Evolutionary conservation across 2,797 vertebrate genomes (phyloP), one percentile per base, ranked within the genome.

Genomic region (Lepilemur ruficaudatus): DNA sequence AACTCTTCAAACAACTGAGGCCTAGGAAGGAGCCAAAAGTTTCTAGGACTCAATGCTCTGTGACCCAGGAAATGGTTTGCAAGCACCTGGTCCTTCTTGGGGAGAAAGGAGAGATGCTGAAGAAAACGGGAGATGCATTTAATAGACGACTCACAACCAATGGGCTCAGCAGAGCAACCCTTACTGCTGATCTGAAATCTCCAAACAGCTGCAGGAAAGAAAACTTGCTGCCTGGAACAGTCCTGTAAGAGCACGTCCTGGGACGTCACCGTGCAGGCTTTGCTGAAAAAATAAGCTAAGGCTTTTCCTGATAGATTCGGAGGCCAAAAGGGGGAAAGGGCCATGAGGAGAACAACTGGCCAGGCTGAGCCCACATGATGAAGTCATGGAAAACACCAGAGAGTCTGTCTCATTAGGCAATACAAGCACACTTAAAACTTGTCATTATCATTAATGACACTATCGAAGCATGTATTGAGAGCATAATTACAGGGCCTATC

Each of bases 1-100:
- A 35, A 73, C 3, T 55, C 50, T 50, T 61, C 32, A 20, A 93
- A 7, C 23, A 87, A 70, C 50, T 88, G 59, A 82, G 69, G 23
- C 61, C 63, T 59, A 4, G 50, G n/a, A 94, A 97, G 17, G 1
- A 91, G 72, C 91, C 92, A 94, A 92, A 84, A 89, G 59, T 38
- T 97, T 82, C 93, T 50, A 83, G 89, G 86, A 92, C 5, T 28
- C 22, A 84, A 30, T 7, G 69, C 38, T 82, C 87, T 91, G 38
- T 57, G 35, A 76, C 43, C 50, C 55, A 55, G 69, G 61, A 96
- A 72, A 8, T 14, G 11, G n/a, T 90, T 87, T 97, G 5, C 35
- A 86, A 89, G 32, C 1, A 57, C 70, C 55, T 65, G 41, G 10
- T 78, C 96, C 61, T 69, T 85, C 0, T 0, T 18, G 20, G 23